Base-by-base conservation (phyloP, 2,797 vertebrate genomes). In the Paguma larvata region DNA sequence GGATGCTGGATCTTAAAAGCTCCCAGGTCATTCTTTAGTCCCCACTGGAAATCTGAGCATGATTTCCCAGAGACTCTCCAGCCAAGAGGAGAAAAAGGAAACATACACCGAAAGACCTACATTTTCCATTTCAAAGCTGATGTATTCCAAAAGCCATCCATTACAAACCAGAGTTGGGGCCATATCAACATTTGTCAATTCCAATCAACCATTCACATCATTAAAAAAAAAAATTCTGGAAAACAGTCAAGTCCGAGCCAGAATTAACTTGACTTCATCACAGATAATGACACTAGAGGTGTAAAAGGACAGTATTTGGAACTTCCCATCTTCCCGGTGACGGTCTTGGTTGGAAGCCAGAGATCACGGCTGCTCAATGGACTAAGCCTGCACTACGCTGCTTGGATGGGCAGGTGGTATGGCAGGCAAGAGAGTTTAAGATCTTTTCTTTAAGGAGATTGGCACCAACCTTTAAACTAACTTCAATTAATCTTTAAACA, bases 121-220 rank as follows among this genome's bases (percentile, higher is more conserved):
- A 23, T 38, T 77, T 93, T 73, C 78, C 67, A 83, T 92, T 91
- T 89, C 88, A 85, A 94, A 86, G 95, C 11, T 27, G 2, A 85
- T 32, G 44, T 53, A 25, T 12, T 85, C 62, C 27, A 41, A 68
- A 85, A 62, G 63, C 51, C 51, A 83, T 14, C 9, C 1, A 59
- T 14, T 79, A 63, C 21, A 63, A 89, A 87, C 48, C 11, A 14
- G 56, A 68, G 78, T n/a, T 46, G n/a, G 79, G 59, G 51, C 48
- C 38, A 21, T 21, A 15, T 8, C 53, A 30, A 44, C 16, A 34
- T 62, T 11, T 86, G 56, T 44, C 27, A 65, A 65, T 59, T 68
- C 65, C 85, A 83, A 51, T 34, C 62, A 56, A 79, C 12, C 32
- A 63, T 30, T 79, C 75, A 67, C 82, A 65, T 11, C 34, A 84